phyloP scores from a whole-genome alignment of 64 coral and sea anemone species.

The Pachyseris speciosa region DNA sequence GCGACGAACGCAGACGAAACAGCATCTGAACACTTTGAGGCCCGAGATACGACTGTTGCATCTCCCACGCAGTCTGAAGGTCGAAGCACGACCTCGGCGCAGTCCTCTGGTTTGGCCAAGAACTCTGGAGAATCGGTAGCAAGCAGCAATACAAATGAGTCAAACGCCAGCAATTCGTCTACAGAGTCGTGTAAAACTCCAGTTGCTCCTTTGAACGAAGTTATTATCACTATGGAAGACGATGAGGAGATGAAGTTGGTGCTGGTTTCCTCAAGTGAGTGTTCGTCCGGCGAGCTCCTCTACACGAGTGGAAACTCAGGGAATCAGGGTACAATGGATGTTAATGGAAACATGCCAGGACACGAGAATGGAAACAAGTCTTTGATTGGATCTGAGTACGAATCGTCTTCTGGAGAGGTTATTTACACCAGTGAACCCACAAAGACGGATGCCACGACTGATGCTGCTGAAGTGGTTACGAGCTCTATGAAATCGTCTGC shows the following conservation, averaged over 20 bases:
- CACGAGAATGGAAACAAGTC: not conserved
- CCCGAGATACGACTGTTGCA: too few species aligned
- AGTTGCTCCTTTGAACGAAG: not conserved
- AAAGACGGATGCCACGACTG: not conserved
- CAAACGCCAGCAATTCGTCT: not conserved
- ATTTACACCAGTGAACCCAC: not conserved
- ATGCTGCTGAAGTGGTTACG: not conserved
- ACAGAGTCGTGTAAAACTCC: constrained; percentile 7
- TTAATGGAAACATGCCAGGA: too few species aligned
- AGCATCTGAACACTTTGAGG: too few species aligned
- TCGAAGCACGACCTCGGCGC: not conserved
- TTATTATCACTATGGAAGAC: not conserved
- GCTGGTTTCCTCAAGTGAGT: not conserved
- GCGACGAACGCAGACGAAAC: not conserved
- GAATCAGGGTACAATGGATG: not conserved
- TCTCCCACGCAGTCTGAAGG: not conserved
- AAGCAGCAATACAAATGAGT: not conserved
- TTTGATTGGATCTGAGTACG: not conserved
- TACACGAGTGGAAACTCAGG: not conserved
- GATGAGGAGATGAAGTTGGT: not conserved
- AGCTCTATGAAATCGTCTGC: not conserved
- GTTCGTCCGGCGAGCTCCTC: not conserved
- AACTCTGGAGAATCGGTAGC: not conserved
- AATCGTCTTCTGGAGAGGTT: not conserved
- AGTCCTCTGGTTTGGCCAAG: not conserved